phyloP scores from a whole-genome alignment of 2,888 invertebrate species.

The Cephus runcator region DNA sequence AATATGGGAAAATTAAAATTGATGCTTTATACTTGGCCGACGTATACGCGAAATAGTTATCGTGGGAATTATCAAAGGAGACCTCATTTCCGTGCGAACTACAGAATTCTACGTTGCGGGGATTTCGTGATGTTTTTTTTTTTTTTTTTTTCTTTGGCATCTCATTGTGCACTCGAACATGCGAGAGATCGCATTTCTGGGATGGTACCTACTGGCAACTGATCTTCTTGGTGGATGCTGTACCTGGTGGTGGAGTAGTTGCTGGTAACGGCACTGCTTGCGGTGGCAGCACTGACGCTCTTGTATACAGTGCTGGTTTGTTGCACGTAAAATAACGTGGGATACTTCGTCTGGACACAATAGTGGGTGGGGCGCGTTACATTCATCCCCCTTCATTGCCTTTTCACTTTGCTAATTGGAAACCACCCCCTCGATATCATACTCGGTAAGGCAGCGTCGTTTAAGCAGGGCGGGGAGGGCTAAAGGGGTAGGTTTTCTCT shows the following conservation, averaged over 20 bases:
- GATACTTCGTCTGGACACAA: conserved; percentile 31
- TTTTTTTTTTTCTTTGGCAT: not conserved
- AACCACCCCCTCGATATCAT: conserved; percentile 18
- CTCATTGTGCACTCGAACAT: not conserved
- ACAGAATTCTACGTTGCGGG: not conserved
- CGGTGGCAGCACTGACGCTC: not conserved
- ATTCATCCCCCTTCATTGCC: conserved; percentile 35
- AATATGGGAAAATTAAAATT: too few species aligned
- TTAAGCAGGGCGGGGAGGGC: not conserved
- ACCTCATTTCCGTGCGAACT: not conserved
- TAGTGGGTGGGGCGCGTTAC: conserved; percentile 29
- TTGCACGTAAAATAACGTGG: conserved; percentile 8
- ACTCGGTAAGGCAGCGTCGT: not conserved
- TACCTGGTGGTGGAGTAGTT: not conserved
- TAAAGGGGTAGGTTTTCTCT: not conserved
- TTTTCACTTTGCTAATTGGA: conserved; percentile 53
- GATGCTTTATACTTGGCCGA: not conserved
- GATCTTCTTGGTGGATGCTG: not conserved
- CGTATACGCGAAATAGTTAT: not conserved
- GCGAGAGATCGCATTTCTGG: not conserved
- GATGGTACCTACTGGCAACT: not conserved
- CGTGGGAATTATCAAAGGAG: conserved; percentile 35
- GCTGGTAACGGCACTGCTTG: not conserved
- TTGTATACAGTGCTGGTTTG: not conserved
- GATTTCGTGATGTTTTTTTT: not conserved